Percentiles rank a stretch among this genome's conserved stretches.
These are phyloP conservation scores for Archivesica marissinica DNA, from an alignment of 1,140 invertebrate species.

Conservation along the genomic window DNA sequence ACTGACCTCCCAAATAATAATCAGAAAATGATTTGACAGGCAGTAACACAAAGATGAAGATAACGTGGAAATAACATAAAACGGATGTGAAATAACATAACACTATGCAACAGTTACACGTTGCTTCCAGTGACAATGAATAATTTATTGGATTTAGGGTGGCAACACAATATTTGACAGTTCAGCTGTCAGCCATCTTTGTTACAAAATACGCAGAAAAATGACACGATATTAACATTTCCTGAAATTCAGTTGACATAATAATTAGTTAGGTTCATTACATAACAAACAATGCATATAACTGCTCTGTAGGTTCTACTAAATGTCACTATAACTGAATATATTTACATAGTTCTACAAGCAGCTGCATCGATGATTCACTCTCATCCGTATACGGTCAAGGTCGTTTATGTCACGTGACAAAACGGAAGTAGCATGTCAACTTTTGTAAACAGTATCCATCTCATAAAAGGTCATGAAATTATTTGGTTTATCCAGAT, in stretches of 20 bases:
- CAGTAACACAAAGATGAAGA: no score
- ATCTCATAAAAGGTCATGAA: not conserved
- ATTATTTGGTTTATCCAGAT: not conserved
- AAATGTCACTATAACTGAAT: not conserved
- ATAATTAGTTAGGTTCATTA: not conserved
- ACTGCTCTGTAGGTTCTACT: not conserved
- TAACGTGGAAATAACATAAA: no score
- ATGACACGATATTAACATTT: not conserved
- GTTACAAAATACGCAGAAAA: not conserved
- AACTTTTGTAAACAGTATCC: constrained; percentile 42
- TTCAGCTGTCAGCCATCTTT: not conserved
- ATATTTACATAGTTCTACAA: constrained; percentile 30
- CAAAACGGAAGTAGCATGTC: constrained; percentile 55
- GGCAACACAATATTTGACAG: not conserved
- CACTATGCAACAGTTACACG: no score
- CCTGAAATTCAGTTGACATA: not conserved
- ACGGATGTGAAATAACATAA: no score
- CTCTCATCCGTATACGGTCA: constrained; percentile 41
- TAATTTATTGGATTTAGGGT: not conserved
- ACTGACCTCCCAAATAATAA: no score
- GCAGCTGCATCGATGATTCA: constrained; percentile 52
- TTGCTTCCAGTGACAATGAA: no score
- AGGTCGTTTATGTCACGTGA: constrained; percentile 60
- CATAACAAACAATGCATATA: not conserved
- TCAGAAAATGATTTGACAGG: no score